These are phyloP conservation scores for Tuta absoluta DNA, from an alignment of 2,888 invertebrate species.

Conservation along the genomic window DNA sequence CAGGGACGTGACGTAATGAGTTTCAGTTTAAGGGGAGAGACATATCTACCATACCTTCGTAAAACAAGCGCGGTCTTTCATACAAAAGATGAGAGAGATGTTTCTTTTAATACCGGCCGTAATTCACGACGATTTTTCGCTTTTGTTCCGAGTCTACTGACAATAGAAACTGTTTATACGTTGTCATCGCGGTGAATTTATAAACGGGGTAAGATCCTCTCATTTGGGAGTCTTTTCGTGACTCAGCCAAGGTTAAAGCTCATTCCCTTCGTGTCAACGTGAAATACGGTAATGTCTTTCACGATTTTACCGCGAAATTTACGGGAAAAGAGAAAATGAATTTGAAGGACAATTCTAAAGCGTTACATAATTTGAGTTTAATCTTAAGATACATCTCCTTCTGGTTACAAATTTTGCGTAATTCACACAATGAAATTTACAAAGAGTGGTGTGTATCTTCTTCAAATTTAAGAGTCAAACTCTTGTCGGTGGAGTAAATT, in stretches of 20 bases:
- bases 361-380: conserved; percentile 52
- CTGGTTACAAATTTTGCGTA: background rate
- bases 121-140: conserved; percentile 10
- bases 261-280: conserved; percentile 51
- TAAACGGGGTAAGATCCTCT: conserved; percentile 41
- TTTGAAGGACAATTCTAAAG: conserved; percentile 48
- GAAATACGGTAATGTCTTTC: conserved; percentile 55
- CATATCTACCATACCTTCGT: too few relatives aligned
- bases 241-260: conserved; percentile 43
- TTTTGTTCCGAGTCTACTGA: background rate
- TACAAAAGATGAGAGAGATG: background rate
- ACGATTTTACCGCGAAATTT: conserved; percentile 41
- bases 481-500: too few relatives aligned
- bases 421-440: background rate
- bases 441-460: too few relatives aligned
- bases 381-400: conserved; percentile 32
- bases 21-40: too few relatives aligned
- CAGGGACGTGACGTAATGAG: too few relatives aligned
- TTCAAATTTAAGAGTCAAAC: too few relatives aligned
- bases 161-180: conserved; percentile 42
- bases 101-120: conserved; percentile 1
- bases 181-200: conserved; percentile 39
- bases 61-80: too few relatives aligned
- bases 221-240: conserved; percentile 40
- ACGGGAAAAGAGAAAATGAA: conserved; percentile 48